Conservation (phyloP, 1,140 invertebrate genomes). For the Tribolium madens region DNA sequence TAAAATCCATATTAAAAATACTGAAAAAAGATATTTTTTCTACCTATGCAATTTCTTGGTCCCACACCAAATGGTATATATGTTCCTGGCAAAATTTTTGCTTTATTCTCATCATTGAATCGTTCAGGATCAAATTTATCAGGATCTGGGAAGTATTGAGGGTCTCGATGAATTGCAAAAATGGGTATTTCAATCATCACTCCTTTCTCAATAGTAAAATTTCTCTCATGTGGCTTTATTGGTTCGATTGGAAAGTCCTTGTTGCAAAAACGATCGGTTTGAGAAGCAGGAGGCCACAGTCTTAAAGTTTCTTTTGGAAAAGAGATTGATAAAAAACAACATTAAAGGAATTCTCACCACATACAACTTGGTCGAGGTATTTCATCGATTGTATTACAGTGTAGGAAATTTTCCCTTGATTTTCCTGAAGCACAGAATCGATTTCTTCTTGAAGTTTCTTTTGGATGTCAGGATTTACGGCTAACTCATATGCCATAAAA, state of each 20-base stretch:
- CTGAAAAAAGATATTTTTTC: not conserved
- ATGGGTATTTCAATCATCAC: slow-evolving; percentile 63
- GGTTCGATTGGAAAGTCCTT: not conserved
- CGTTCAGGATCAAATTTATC: slow-evolving; percentile 77
- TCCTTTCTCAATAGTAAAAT: slow-evolving; percentile 53
- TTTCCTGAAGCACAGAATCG: slow-evolving; percentile 58
- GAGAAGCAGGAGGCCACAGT: not conserved
- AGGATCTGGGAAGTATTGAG: slow-evolving; percentile 71
- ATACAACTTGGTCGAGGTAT: slow-evolving; percentile 59
- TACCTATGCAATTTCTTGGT: slow-evolving; percentile 73
- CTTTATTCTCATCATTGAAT: slow-evolving; percentile 65
- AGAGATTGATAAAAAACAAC: too few relatives aligned
- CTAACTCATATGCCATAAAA: slow-evolving; percentile 69
- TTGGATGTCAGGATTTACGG: slow-evolving; percentile 73
- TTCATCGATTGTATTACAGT: slow-evolving; percentile 58
- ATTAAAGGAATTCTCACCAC: not conserved
- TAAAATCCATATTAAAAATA: not conserved
- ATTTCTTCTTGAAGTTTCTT: slow-evolving; percentile 72
- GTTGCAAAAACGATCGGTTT: not conserved
- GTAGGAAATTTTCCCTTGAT: slow-evolving; percentile 59
- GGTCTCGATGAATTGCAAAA: slow-evolving; percentile 66
- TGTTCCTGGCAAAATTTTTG: slow-evolving; percentile 56
- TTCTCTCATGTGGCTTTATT: not conserved
- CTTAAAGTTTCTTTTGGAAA: slow-evolving; percentile 4
- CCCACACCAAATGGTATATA: slow-evolving; percentile 76